Evolutionary conservation across 2,888 invertebrate genomes (phyloP).

Genomic region (Aplocera efformata): DNA sequence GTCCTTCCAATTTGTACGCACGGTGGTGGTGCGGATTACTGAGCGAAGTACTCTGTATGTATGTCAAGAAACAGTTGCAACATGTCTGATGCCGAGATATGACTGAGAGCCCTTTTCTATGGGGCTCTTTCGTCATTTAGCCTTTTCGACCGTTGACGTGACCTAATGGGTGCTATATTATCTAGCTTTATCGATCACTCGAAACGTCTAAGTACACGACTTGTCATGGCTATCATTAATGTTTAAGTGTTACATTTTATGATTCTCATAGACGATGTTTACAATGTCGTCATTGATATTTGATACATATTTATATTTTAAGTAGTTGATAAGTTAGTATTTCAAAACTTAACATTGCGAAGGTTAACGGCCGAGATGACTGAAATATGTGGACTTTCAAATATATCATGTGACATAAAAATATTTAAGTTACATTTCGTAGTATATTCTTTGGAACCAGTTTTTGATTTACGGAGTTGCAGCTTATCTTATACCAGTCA

Average conservation of each 20-base stretch:
- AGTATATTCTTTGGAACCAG: conserved; percentile 40
- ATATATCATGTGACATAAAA: conserved; percentile 49
- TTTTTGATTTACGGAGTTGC: conserved; percentile 29
- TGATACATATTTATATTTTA: conserved; percentile 26
- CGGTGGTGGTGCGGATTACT: conserved; percentile 47
- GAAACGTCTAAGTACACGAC: conserved; percentile 7
- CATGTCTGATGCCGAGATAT: conserved; percentile 54
- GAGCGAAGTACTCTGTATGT: conserved; percentile 48
- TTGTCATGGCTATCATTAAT: no score
- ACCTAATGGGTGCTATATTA: conserved; percentile 25
- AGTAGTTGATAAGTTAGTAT: conserved; percentile 35
- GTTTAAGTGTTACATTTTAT: no score
- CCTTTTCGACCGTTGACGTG: conserved; percentile 24
- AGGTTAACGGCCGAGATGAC: conserved; percentile 39
- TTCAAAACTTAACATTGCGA: conserved; percentile 46
- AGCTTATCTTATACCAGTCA: conserved; percentile 25
- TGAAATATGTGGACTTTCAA: conserved; percentile 60
- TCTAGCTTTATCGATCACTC: conserved; percentile 8
- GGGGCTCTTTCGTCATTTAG: conserved; percentile 43
- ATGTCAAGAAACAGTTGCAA: conserved; percentile 69
- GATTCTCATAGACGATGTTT: no score
- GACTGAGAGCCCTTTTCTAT: conserved; percentile 67
- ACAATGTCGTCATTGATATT: no score
- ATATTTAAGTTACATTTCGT: conserved; percentile 35
- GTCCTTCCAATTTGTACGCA: conserved; percentile 43